phyloP scores from a whole-genome alignment of 2,797 vertebrate species.

The Melanotaenia maccullochi region DNA sequence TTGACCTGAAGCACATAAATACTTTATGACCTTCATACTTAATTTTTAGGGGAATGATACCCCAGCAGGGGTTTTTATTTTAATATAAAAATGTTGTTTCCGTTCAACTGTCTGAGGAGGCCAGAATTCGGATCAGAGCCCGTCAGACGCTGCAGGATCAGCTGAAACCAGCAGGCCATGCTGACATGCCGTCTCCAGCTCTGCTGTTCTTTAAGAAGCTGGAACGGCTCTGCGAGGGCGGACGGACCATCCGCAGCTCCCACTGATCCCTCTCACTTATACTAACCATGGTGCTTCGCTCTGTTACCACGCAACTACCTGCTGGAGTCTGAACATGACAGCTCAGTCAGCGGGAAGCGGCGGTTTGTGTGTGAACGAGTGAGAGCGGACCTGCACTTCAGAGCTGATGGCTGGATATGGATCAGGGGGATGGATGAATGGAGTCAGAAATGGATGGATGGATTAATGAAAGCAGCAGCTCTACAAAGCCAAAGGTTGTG shows the following conservation, averaged over 20 bases:
- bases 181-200: neutral
- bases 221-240: conserved; percentile 2
- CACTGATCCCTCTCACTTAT: conserved; percentile 4
- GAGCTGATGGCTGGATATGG: neutral
- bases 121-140: too few relatives aligned
- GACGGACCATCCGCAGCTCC: conserved; percentile 7
- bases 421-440: neutral
- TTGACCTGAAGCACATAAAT: too few relatives aligned
- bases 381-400: neutral
- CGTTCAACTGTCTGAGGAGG: too few relatives aligned
- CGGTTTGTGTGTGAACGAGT: neutral
- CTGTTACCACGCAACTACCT: conserved; percentile 54
- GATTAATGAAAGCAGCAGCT: too few relatives aligned
- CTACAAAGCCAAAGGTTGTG: conserved; percentile 3
- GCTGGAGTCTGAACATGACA: conserved; percentile 20
- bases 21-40: too few relatives aligned
- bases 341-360: conserved; percentile 5
- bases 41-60: too few relatives aligned
- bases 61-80: too few relatives aligned
- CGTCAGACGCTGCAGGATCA: conserved; percentile 4
- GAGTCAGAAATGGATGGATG: too few relatives aligned
- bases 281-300: conserved; percentile 6
- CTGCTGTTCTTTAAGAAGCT: neutral
- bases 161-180: neutral
- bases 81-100: too few relatives aligned